phyloP scores from a whole-genome alignment of 2,113 vertebrate species.

The Platysternon megacephalum region DNA sequence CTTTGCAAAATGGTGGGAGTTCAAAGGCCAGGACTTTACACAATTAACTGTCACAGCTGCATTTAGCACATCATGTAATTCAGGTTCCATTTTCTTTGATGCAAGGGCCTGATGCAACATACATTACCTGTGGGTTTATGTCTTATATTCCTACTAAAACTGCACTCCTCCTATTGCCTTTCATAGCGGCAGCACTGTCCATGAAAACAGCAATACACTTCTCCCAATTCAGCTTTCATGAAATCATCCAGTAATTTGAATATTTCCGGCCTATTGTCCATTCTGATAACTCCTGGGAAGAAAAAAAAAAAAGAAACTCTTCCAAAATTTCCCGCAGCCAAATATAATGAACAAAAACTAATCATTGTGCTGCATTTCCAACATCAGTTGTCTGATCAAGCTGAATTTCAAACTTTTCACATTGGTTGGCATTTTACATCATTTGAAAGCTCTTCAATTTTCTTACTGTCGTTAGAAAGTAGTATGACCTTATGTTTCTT shows the following conservation, averaged over 20 bases:
- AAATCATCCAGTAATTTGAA: neutral
- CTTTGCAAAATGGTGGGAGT: neutral
- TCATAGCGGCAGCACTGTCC: neutral
- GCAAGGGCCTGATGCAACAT: neutral
- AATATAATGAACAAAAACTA: neutral
- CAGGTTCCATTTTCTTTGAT: neutral
- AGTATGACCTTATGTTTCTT: neutral
- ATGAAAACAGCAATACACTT: neutral
- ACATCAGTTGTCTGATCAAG: neutral
- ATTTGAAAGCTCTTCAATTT: neutral
- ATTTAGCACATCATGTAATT: neutral
- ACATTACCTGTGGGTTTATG: neutral
- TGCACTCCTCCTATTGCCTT: neutral
- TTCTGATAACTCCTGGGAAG: neutral
- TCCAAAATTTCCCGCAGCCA: neutral
- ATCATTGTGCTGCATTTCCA: neutral
- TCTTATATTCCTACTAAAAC: neutral
- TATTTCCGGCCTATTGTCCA: neutral
- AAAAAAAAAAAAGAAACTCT: neutral
- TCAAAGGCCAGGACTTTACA: neutral
- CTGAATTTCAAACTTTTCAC: neutral
- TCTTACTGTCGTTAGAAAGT: neutral
- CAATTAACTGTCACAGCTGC: neutral
- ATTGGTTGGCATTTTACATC: neutral
- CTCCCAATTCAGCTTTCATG: neutral